Percentiles rank a stretch among this genome's conserved stretches.
phyloP scores from a whole-genome alignment of 2,113 vertebrate species.

The Ifrita kowaldi region DNA sequence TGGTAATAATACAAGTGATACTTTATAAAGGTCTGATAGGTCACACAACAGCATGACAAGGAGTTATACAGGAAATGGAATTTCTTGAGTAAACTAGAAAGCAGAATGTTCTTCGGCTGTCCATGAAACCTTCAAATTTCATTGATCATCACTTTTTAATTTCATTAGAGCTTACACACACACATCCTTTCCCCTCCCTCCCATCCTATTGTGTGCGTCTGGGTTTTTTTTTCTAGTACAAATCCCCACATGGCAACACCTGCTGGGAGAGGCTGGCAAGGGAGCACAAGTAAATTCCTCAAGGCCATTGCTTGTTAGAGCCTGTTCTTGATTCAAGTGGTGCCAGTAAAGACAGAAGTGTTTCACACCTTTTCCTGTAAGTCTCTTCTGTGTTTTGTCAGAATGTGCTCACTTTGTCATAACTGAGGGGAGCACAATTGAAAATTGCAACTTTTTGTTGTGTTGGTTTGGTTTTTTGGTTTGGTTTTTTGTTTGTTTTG shows the following conservation, averaged over 20 bases:
- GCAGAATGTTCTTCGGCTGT: conserved; percentile 2
- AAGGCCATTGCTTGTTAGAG: conserved; percentile 66
- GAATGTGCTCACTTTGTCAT: not conserved
- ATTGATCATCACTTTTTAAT: conserved; percentile 28
- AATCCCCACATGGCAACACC: conserved; percentile 50
- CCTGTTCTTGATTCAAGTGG: conserved; percentile 72
- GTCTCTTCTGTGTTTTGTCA: conserved; percentile 24
- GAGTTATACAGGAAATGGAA: not conserved
- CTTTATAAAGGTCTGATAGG: not conserved
- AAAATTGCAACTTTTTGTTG: not conserved
- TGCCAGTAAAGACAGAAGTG: conserved; percentile 56
- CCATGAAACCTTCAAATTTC: not conserved
- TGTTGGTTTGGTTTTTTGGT: no score
- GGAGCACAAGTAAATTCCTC: conserved; percentile 61
- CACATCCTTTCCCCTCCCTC: not conserved
- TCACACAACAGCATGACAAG: not conserved
- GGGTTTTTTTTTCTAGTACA: not conserved
- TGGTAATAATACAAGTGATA: not conserved
- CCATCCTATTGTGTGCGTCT: not conserved
- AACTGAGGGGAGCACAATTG: not conserved
- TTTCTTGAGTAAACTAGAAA: not conserved
- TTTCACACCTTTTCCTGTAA: conserved; percentile 70
- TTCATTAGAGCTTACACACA: not conserved
- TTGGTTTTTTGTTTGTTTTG: not conserved
- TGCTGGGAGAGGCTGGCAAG: conserved; percentile 59